Percentiles rank a stretch among this genome's conserved stretches.
Evolutionary conservation across 1,140 invertebrate genomes (phyloP).

Genomic region (Myzus persicae): DNA sequence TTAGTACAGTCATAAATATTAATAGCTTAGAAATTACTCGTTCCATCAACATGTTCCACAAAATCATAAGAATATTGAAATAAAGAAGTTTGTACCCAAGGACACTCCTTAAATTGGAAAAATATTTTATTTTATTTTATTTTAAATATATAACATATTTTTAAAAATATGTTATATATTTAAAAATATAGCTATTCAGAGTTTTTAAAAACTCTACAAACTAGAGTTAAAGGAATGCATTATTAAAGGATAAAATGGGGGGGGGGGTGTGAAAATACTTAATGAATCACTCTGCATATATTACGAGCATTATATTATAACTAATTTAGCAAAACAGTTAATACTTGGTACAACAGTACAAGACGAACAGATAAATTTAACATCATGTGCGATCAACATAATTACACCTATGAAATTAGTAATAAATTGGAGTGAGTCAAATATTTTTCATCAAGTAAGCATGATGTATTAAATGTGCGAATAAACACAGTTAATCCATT

Average conservation of each 20-base stretch:
- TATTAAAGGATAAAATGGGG: neutral
- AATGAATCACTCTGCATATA: neutral
- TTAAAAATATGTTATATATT: too few species aligned
- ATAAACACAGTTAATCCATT: neutral
- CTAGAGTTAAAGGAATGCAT: neutral
- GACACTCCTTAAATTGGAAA: neutral
- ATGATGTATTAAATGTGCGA: neutral
- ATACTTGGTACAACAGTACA: neutral
- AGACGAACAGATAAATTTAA: neutral
- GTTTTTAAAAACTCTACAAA: neutral
- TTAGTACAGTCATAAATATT: neutral
- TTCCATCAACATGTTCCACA: neutral
- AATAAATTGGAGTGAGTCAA: neutral
- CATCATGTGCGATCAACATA: neutral
- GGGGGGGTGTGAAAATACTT: neutral
- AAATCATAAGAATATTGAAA: too few species aligned
- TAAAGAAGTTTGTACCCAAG: too few species aligned
- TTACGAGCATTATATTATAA: too few species aligned
- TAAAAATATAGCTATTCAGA: neutral
- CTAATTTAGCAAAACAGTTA: neutral
- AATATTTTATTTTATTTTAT: too few species aligned
- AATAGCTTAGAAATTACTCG: neutral
- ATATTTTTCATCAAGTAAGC: neutral
- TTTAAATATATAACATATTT: too few species aligned
- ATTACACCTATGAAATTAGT: neutral